Percentiles rank a stretch among this genome's conserved stretches.
Conservation (phyloP, 2,888 invertebrate species). For the Shargacucullia verbasci region DNA sequence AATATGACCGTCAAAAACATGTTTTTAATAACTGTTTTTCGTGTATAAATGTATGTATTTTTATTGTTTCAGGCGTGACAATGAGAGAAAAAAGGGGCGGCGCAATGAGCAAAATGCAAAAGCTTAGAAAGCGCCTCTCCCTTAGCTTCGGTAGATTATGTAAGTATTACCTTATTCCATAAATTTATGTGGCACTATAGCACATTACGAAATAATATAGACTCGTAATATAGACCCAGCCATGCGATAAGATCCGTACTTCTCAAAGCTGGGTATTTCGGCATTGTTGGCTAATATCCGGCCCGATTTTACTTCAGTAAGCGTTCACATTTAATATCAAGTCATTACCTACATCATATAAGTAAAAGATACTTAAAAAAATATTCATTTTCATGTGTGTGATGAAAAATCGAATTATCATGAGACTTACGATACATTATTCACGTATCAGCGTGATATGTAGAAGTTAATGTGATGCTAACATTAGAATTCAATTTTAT, state of each 20-base stretch:
- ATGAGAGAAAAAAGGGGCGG: slow-evolving; percentile 98
- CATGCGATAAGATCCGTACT: slow-evolving; percentile 30
- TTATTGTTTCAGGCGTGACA: slow-evolving; percentile 92
- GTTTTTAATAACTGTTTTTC: not conserved
- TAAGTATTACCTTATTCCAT: slow-evolving; percentile 89
- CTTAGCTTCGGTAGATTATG: slow-evolving; percentile 98
- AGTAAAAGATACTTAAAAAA: too few relatives aligned
- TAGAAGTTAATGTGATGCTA: slow-evolving; percentile 14
- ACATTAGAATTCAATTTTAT: slow-evolving; percentile 10
- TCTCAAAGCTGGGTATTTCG: slow-evolving; percentile 41
- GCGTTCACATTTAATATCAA: slow-evolving; percentile 30
- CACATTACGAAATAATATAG: too few relatives aligned
- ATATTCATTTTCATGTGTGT: too few relatives aligned
- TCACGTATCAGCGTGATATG: not conserved
- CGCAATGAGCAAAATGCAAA: slow-evolving; percentile 97
- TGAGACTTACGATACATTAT: not conserved
- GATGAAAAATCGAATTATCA: too few relatives aligned
- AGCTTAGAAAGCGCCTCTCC: slow-evolving; percentile 97
- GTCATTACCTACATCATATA: too few relatives aligned
- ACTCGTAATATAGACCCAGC: slow-evolving; percentile 20
- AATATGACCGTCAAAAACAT: not conserved
- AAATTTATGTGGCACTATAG: slow-evolving; percentile 23
- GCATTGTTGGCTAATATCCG: slow-evolving; percentile 43
- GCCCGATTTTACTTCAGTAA: slow-evolving; percentile 34
- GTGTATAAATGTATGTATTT: slow-evolving; percentile 50